These are phyloP conservation scores for Synergus umbraculus DNA, from an alignment of 2,888 invertebrate genomes.

Conservation along the genomic window DNA sequence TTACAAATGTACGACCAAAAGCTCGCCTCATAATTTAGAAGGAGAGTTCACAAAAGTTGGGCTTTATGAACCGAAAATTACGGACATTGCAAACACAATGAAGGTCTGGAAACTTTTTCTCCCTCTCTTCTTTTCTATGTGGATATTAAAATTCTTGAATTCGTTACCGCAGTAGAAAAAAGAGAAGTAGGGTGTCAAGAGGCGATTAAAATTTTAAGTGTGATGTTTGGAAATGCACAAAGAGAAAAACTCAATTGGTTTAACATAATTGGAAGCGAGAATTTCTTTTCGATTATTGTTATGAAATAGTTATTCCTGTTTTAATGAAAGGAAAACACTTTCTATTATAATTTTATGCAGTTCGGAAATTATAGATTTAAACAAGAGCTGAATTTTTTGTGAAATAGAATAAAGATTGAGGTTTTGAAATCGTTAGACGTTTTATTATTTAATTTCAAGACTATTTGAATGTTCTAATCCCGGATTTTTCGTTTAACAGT, in stretches of 20 bases:
- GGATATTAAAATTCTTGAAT: not conserved
- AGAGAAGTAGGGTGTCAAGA: not conserved
- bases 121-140: not conserved
- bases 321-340: not conserved
- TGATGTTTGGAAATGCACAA: not conserved
- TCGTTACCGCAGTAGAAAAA: not conserved
- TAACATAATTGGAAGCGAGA: not conserved
- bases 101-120: not conserved
- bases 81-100: slow-evolving; percentile 1
- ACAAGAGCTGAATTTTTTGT: not conserved
- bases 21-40: not conserved
- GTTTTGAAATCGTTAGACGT: not conserved
- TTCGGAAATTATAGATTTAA: not conserved
- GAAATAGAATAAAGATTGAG: not conserved
- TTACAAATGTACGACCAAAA: not conserved
- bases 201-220: slow-evolving; percentile 5
- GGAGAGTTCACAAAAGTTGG: slow-evolving; percentile 23
- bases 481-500: not conserved
- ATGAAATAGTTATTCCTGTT: not conserved
- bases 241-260: not conserved
- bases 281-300: not conserved
- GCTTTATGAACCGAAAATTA: slow-evolving; percentile 34
- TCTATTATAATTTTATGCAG: not conserved
- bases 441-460: not conserved
- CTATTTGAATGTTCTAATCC: not conserved